phyloP scores from a whole-genome alignment of 2,888 invertebrate genomes.

The Rhabditoides inermis region DNA sequence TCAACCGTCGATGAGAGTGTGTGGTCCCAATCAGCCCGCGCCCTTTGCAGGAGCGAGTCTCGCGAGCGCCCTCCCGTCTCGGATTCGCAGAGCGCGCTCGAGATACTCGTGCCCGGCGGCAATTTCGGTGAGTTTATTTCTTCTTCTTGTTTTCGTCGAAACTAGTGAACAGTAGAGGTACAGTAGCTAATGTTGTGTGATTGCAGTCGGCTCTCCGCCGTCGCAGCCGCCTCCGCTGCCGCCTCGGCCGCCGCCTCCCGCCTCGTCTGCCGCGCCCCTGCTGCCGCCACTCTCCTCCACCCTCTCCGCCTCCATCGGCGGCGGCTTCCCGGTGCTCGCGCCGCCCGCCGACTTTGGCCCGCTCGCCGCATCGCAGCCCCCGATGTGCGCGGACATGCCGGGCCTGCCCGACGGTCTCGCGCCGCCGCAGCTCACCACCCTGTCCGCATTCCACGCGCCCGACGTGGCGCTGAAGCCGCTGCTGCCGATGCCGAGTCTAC shows the following conservation, averaged over 20 bases:
- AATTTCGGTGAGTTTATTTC: neutral
- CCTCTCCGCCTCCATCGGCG: conserved; percentile 16
- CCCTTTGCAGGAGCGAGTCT: no score
- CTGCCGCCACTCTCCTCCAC: conserved; percentile 2
- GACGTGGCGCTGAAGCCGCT: conserved; percentile 6
- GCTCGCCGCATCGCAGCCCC: conserved; percentile 18
- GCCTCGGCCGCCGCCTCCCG: neutral
- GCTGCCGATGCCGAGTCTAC: conserved; percentile 6
- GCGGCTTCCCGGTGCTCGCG: conserved; percentile 5
- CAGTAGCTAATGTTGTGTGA: no score
- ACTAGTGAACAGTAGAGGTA: no score
- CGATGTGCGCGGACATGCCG: neutral
- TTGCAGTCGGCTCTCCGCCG: no score
- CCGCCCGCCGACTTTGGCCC: conserved; percentile 18
- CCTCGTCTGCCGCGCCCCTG: conserved; percentile 4
- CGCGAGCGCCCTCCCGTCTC: no score
- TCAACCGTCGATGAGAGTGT: no score
- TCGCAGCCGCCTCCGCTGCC: neutral
- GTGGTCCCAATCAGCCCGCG: no score
- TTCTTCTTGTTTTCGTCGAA: no score
- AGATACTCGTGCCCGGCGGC: no score
- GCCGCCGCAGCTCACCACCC: conserved; percentile 2
- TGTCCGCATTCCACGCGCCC: conserved; percentile 9
- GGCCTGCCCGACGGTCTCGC: neutral
- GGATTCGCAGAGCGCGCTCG: no score